Evolutionary conservation across 2,797 vertebrate species (phyloP), one percentile per base, ranked within the genome.

Genomic region (Bryconaethiops microstoma): DNA sequence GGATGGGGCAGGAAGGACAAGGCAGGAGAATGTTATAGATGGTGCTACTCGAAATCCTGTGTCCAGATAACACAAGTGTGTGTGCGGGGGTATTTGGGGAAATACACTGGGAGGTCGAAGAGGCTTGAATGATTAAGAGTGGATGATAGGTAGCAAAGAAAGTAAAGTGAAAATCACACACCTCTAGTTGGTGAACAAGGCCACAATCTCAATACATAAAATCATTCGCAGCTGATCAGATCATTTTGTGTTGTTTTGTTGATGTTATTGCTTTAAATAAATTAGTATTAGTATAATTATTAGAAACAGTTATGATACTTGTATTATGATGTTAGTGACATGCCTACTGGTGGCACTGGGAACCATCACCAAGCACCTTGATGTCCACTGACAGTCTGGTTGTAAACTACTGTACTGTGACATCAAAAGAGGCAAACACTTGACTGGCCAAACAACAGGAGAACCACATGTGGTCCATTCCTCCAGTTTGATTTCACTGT

Each of bases 21-120:
- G 96, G 96, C 94, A 96, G 96, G 95, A 96, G 86, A 94, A 95
- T 95, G 97, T 98, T 98, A 98, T 92, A 96, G 94, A 92, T 91
- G 92, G 93, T 92, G 92, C 93, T 95, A 94, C 87, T 95, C 91
- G 89, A 91, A 89, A 92, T 92, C 92, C 83, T 90, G 84, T 82
- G 76, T 82, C 63, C 81, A 82, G 54, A 73, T 74, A 78, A 74
- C 81, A 78, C 55, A 60, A 60, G 63, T 68, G 78, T 74, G 77
- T 16, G 69, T 60, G 67, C 70, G 21, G 60, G 73, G 69, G 57
- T 42, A 21, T 29, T 52, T 5, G 42, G 48, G 57, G 74, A 35
- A 21, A 29, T 60, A 19, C 25, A 25, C n/a, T 45, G 35, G 74
- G 78, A 78, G 55, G 70, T 68, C 42, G 71, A 70, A 78, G 70